These are phyloP conservation scores for Leptinotarsa peninsularis DNA, from an alignment of 2,888 invertebrate species.

Conservation along the genomic window DNA sequence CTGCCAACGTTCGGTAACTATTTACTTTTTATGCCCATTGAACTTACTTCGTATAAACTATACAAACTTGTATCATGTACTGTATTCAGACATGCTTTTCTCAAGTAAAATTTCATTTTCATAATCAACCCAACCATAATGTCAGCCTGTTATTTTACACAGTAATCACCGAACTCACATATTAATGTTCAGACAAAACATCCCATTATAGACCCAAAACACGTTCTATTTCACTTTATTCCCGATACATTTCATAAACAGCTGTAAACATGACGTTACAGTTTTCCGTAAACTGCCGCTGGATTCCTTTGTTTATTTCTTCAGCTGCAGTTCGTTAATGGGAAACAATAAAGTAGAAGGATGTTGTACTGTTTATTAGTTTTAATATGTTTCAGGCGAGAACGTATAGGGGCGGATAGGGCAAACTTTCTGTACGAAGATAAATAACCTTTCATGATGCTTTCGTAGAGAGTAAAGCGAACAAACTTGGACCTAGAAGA, in stretches of 20 bases:
- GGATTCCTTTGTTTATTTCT: conserved; percentile 46
- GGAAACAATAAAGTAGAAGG: conserved; percentile 52
- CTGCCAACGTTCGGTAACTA: too few species aligned
- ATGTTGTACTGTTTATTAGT: conserved; percentile 52
- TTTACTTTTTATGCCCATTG: too few species aligned
- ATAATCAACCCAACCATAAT: neutral
- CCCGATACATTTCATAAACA: conserved; percentile 22
- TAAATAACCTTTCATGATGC: neutral
- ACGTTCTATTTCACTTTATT: conserved; percentile 13
- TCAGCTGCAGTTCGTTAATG: conserved; percentile 51
- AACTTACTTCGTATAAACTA: too few species aligned
- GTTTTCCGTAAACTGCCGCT: conserved; percentile 38
- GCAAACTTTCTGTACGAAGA: neutral
- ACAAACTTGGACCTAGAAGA: too few species aligned
- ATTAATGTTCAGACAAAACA: conserved; percentile 23
- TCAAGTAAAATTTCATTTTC: too few species aligned
- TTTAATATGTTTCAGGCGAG: conserved; percentile 23
- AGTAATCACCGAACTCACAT: conserved; percentile 16
- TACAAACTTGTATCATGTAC: too few species aligned
- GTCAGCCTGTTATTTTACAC: neutral
- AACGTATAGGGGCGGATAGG: neutral
- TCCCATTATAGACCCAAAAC: conserved; percentile 21
- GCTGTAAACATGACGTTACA: conserved; percentile 37
- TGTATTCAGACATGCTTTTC: neutral
- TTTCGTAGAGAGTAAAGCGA: neutral